phyloP scores from a whole-genome alignment of 2,888 invertebrate genomes.

The Zeuzera pyrina region DNA sequence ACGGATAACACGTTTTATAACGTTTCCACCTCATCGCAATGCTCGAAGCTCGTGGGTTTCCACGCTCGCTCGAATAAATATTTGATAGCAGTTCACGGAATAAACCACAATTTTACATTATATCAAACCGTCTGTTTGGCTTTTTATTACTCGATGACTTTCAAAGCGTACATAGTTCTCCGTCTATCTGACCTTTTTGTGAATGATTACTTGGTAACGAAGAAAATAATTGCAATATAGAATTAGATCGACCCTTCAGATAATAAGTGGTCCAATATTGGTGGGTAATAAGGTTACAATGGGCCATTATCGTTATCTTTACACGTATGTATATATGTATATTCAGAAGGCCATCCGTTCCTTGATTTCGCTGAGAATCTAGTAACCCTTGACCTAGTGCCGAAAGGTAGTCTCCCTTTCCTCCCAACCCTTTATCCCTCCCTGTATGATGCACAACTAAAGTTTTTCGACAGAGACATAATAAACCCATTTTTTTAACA shows the following conservation, averaged over 20 bases:
- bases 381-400: constrained; percentile 48
- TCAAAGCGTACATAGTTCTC: too few relatives aligned
- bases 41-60: constrained; percentile 23
- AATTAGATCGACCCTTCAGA: too few relatives aligned
- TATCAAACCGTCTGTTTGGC: background rate
- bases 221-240: too few relatives aligned
- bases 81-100: constrained; percentile 29
- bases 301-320: constrained; percentile 44
- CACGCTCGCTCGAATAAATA: constrained; percentile 34
- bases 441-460: too few relatives aligned
- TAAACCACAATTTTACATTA: constrained; percentile 31
- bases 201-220: too few relatives aligned
- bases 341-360: constrained; percentile 10
- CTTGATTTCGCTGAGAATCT: constrained; percentile 26
- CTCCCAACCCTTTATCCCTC: too few relatives aligned
- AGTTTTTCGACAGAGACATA: too few relatives aligned
- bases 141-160: background rate
- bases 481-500: too few relatives aligned
- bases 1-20: constrained; percentile 34
- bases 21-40: constrained; percentile 29
- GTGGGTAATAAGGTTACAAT: constrained; percentile 38
- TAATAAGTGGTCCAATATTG: constrained; percentile 40
- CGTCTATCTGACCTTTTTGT: too few relatives aligned
- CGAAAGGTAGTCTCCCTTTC: constrained; percentile 22
- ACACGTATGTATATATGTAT: too few relatives aligned